Conservation (phyloP, 2,888 invertebrate species). For the Dolichomitus sp. region DNA sequence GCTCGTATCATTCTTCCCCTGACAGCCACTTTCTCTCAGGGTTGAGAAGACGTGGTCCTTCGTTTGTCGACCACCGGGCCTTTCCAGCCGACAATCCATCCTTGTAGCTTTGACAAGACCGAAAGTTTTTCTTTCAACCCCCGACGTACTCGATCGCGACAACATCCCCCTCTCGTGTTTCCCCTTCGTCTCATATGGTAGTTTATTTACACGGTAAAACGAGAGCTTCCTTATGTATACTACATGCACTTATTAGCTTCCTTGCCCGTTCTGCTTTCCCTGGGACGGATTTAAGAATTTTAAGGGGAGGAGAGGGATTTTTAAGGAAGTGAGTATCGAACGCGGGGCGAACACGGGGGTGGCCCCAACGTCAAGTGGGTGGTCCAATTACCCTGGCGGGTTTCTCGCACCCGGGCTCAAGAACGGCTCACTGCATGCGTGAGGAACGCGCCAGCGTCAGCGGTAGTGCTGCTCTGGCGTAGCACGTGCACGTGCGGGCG, state of each 20-base stretch:
- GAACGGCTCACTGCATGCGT: constrained; percentile 62
- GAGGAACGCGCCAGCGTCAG: constrained; percentile 56
- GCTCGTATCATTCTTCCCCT: constrained; percentile 63
- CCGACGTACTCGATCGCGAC: neutral
- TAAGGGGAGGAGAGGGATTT: constrained; percentile 33
- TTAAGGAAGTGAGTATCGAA: constrained; percentile 25
- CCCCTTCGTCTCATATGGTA: constrained; percentile 67
- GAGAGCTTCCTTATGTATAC: constrained; percentile 59
- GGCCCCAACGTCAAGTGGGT: constrained; percentile 80
- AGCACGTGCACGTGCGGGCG: constrained; percentile 74
- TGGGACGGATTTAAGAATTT: constrained; percentile 36
- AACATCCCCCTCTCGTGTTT: constrained; percentile 25
- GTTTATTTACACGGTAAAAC: constrained; percentile 71
- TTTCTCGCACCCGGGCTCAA: constrained; percentile 78
- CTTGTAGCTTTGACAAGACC: constrained; percentile 58
- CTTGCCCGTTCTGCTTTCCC: constrained; percentile 10
- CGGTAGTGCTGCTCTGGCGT: constrained; percentile 3
- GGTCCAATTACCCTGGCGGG: constrained; percentile 85
- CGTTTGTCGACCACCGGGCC: constrained; percentile 48
- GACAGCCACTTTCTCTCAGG: constrained; percentile 61
- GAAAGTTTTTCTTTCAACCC: constrained; percentile 62
- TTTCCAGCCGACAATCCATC: constrained; percentile 20
- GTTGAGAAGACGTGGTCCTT: constrained; percentile 37
- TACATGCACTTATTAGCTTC: constrained; percentile 46
- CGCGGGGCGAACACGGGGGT: constrained; percentile 60